Conservation (phyloP, 2,113 vertebrate species). For the Petrocephalus zakoni region DNA sequence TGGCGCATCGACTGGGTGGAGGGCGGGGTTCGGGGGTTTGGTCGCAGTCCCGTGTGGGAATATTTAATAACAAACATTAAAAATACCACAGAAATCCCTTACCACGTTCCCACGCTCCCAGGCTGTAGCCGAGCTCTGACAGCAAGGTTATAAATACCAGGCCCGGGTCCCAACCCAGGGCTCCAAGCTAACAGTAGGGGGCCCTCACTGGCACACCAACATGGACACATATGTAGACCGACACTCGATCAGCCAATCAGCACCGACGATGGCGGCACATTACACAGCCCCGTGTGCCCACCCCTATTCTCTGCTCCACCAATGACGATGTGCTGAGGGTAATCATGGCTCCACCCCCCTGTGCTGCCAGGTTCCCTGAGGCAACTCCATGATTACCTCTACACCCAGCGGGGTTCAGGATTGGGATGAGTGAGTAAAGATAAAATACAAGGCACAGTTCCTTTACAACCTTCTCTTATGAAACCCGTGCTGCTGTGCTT, state of each 20-base stretch:
- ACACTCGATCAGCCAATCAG: slow-evolving; percentile 3
- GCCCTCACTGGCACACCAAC: slow-evolving; percentile 20
- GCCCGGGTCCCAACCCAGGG: slow-evolving; percentile 27
- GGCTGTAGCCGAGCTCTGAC: slow-evolving; percentile 44
- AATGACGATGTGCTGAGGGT: background rate
- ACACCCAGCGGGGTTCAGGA: background rate
- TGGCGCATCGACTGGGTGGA: slow-evolving; percentile 7
- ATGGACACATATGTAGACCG: background rate
- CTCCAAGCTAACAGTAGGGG: slow-evolving; percentile 30
- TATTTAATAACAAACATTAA: slow-evolving; percentile 77
- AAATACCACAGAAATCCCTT: slow-evolving; percentile 69
- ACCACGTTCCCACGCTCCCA: slow-evolving; percentile 65
- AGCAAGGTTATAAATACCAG: slow-evolving; percentile 39
- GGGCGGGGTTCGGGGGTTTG: slow-evolving; percentile 54
- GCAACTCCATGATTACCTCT: too few relatives aligned
- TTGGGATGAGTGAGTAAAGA: background rate
- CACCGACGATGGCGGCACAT: background rate
- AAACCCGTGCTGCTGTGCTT: background rate
- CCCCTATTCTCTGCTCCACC: background rate
- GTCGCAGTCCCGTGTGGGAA: slow-evolving; percentile 64
- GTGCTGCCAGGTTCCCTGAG: background rate
- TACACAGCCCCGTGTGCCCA: background rate
- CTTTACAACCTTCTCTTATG: background rate
- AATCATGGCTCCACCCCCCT: background rate
- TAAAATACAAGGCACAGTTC: background rate